Conservation (phyloP, 2,113 vertebrate species). For the Hydropotes inermis region DNA sequence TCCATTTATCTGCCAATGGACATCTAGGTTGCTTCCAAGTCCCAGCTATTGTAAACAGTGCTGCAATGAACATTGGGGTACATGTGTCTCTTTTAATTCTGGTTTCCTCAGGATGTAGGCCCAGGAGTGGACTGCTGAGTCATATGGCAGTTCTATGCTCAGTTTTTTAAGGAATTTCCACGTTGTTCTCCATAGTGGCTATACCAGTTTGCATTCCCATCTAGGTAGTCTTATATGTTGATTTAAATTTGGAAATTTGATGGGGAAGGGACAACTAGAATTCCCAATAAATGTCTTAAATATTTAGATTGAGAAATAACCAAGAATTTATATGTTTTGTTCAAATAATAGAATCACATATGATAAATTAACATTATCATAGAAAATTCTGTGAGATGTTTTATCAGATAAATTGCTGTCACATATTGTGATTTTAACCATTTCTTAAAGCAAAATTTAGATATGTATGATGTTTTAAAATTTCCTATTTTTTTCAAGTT, state of each 20-base stretch:
- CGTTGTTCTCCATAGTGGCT: not conserved
- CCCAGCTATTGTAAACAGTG: not conserved
- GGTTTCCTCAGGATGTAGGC: not conserved
- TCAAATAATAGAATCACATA: not conserved
- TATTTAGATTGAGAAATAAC: not conserved
- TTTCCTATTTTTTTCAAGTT: not conserved
- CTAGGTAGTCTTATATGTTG: not conserved
- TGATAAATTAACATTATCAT: not conserved
- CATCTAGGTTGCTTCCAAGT: not conserved
- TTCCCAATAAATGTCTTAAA: not conserved
- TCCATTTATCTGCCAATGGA: not conserved
- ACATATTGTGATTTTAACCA: not conserved
- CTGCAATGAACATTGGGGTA: not conserved
- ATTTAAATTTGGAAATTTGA: not conserved
- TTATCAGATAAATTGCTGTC: not conserved
- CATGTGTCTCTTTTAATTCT: not conserved
- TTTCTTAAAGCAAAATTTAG: not conserved
- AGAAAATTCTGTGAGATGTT: not conserved
- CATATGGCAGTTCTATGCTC: not conserved
- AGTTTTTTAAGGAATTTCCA: not conserved
- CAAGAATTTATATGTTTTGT: not conserved
- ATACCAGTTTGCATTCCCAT: not conserved
- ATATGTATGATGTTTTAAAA: not conserved
- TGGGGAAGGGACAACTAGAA: not conserved
- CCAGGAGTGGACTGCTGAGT: not conserved